A percentile compares a stretch with the other conserved stretches of the same genome.
These are phyloP conservation scores for Drosophila quinaria DNA, from an alignment of 2,888 invertebrate species.

Conservation along the genomic window DNA sequence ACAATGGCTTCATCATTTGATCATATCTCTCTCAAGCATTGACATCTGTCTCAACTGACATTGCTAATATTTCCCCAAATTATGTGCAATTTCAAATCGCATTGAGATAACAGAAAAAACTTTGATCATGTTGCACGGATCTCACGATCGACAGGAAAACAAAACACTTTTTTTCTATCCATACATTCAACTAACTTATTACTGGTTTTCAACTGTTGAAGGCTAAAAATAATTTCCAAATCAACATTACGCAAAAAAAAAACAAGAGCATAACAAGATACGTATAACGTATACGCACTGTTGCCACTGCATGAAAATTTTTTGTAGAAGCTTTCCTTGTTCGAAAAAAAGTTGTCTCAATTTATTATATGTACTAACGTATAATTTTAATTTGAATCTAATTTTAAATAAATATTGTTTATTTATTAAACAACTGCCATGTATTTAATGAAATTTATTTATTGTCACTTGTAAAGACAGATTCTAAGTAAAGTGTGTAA, in stretches of 20 bases:
- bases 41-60: slow-evolving; percentile 4
- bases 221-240: slow-evolving; percentile 8
- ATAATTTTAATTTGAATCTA: no score
- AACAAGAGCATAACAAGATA: background rate
- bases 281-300: background rate
- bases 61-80: slow-evolving; percentile 11
- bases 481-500: no score
- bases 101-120: slow-evolving; percentile 6
- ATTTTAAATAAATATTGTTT: no score
- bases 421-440: no score
- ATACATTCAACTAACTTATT: background rate
- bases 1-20: slow-evolving; percentile 5
- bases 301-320: background rate
- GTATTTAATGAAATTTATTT: no score
- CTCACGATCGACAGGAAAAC: slow-evolving; percentile 13
- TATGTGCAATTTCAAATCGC: background rate
- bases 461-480: no score
- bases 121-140: slow-evolving; percentile 1
- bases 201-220: slow-evolving; percentile 3
- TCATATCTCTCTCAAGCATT: slow-evolving; percentile 5
- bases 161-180: slow-evolving; percentile 6
- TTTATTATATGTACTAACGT: no score
- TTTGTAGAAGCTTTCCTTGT: no score
- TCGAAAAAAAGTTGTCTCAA: no score
- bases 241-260: background rate